Evolutionary conservation across 2,113 vertebrate species (phyloP), one percentile per base, ranked within the genome.

Genomic region (Nematolebias whitei): DNA sequence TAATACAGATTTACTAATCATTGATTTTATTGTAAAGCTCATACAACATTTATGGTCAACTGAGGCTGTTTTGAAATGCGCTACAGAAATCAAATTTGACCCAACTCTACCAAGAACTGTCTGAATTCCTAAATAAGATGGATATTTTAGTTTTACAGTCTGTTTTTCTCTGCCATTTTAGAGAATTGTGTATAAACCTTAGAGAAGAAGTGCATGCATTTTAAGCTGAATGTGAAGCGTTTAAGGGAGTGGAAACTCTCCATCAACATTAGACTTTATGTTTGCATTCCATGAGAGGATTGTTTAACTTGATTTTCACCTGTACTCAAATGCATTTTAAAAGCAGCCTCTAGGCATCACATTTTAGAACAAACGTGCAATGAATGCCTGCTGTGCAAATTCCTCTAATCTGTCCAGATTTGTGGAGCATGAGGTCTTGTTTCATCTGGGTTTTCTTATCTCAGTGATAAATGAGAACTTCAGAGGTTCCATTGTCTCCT

Each of bases 201-300:
- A 8, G 32, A 10, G 9, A 35, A 35, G 2, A 35, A 41, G 12
- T 41, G 10, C 14, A 43, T 18, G 3, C 1, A 16, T 43, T 43
- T 43, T 43, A 16, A 12, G 12, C 22, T 7, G n/a, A 12, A 12
- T 13, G 20, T 49, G 47, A 13, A 51, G 12, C 23, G 7, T 23
- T 26, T 23, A 2, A 26, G 12, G 22, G 18, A 19, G 14, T 47
- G 18, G 16, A 47, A 20, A 9, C 45, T 20, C 20, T 48, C 19
- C 12, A 44, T 44, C 6, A 44, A 8, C 32, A 8, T 8, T 35
- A 8, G 10, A n/a, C 43, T 8, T 44, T 3, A 29, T 2, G 11
- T 54, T 54, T 54, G 7, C 44, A 63, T 82, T 80, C 63, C 54
- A n/a, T n/a, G 2, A 59, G 23, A 55, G 68, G 51, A 54, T 74